Base-by-base conservation (phyloP, 92 coral and sea anemone species). In the Montipora capitata region DNA sequence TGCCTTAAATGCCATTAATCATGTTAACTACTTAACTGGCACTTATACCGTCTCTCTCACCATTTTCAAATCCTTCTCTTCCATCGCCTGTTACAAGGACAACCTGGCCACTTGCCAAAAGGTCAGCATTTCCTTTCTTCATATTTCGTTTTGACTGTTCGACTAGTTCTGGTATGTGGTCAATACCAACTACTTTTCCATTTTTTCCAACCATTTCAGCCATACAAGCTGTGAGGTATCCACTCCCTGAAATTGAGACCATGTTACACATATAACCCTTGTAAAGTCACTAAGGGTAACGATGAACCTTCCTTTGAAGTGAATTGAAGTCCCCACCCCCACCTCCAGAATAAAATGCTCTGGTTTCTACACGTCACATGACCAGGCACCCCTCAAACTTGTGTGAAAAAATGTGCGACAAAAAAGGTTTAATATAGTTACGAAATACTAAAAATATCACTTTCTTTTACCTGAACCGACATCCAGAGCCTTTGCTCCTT, bases 171-270 rank as follows among this genome's bases (percentile, higher is more conserved):
- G 88, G 82, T 57, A 97, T 91, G 79, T 97, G 99, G 51, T 97
- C 99, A 68, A 97, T 97, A 15, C 99, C 99, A 85, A 97, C 88
- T 7, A 97, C 98, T 63, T 91, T 96, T 10, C 99, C 99, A 72
- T 93, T 90, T 66, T 94, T 92, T 10, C 99, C 99, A 81, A 93
- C 96, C 94, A 97, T 93, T 51, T 96, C 94, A 14, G 99, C 97
- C 98, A 97, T 96, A 45, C 98, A 97, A 3, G 99, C 98, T 27
- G 98, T 90, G 10, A 97, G 88, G 45, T 94, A 97, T 2, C 99
- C 99, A 91, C 99, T 97, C 8, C 99, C 99, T 97, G 52, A 10
- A 48, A 1, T 48, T 48, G 52, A 48, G 52, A 48, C 52, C 52
- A 48, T 27, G 35, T 27, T 27, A 27, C 35, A 27, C 35, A 0